A percentile compares a stretch with the other conserved stretches of the same genome.
phyloP scores from a whole-genome alignment of 2,113 vertebrate species.

The Pterocles burchelli region DNA sequence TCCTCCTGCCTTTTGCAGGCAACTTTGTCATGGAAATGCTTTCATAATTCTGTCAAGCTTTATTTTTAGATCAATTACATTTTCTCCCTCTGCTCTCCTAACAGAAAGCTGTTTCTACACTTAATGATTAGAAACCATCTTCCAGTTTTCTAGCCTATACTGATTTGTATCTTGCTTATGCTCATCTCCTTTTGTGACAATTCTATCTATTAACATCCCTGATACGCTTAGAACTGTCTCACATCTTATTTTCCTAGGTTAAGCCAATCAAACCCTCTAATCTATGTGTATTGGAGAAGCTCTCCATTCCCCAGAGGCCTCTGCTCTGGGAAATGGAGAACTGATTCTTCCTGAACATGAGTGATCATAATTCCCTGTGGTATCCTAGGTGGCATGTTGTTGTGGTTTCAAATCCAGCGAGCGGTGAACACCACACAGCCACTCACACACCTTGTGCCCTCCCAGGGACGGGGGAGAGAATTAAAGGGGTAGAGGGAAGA shows the following conservation, averaged over 20 bases:
- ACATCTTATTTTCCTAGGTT: conserved; percentile 6
- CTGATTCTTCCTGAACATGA: neutral
- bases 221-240: neutral
- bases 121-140: neutral
- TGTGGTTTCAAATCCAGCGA: too few relatives aligned
- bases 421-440: too few relatives aligned
- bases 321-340: neutral
- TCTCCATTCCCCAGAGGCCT: neutral
- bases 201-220: neutral
- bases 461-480: too few relatives aligned
- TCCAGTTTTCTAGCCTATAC: neutral
- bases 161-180: neutral
- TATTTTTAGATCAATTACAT: neutral
- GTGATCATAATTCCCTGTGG: neutral
- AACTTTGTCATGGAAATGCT: neutral
- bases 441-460: too few relatives aligned
- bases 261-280: conserved; percentile 23
- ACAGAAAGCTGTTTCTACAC: neutral
- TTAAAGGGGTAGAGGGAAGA: too few relatives aligned
- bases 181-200: neutral
- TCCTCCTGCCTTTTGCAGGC: neutral
- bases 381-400: neutral
- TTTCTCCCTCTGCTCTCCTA: neutral
- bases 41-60: neutral
- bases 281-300: neutral